These are phyloP conservation scores for Lottia scabra DNA, from an alignment of 2,888 invertebrate genomes.

Conservation along the genomic window DNA sequence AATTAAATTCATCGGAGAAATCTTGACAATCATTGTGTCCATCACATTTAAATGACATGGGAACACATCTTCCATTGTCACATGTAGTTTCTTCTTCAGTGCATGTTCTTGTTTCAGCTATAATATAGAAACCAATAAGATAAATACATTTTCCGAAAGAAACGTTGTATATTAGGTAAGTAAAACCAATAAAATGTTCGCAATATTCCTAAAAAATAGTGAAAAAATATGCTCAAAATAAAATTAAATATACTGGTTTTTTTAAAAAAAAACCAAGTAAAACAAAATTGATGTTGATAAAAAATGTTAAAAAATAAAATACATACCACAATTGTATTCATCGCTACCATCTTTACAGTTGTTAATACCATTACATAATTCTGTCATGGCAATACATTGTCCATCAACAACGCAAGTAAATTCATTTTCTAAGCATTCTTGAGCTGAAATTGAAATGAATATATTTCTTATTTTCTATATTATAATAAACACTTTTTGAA, in stretches of 20 bases:
- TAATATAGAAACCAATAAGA: not conserved
- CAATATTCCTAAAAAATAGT: too few relatives aligned
- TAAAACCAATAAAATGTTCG: too few relatives aligned
- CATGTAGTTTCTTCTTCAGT: not conserved
- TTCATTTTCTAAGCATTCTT: not conserved
- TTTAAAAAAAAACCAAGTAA: too few relatives aligned
- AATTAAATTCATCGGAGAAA: not conserved
- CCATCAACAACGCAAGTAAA: not conserved
- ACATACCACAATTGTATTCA: constrained; percentile 1
- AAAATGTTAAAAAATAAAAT: not conserved
- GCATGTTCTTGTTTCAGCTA: not conserved
- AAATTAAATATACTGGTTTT: too few relatives aligned
- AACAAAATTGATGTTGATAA: too few relatives aligned
- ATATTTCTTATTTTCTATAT: too few relatives aligned
- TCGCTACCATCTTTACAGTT: not conserved
- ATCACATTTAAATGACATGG: not conserved
- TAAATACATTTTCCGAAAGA: too few relatives aligned
- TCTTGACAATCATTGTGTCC: not conserved
- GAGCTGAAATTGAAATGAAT: not conserved
- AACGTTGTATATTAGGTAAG: too few relatives aligned
- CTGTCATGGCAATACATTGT: not conserved
- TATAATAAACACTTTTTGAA: too few relatives aligned
- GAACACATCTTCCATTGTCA: not conserved
- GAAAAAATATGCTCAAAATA: too few relatives aligned
- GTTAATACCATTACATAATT: not conserved